Evolutionary conservation across 2,113 vertebrate species (phyloP).

Genomic region (Atrichornis clamosus): DNA sequence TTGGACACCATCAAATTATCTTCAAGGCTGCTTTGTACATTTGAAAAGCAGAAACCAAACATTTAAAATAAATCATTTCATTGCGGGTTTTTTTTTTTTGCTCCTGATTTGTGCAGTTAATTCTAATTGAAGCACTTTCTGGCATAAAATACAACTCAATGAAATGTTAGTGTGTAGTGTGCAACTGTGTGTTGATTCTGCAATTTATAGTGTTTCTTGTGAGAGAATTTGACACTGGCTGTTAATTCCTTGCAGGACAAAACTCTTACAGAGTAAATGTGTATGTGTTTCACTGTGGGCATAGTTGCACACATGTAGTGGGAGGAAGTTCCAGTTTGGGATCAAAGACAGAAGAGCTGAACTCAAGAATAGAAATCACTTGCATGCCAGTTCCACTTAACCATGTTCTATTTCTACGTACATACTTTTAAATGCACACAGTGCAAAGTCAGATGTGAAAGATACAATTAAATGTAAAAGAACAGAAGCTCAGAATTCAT

Average conservation of each 20-base stretch:
- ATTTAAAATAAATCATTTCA: background rate
- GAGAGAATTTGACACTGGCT: background rate
- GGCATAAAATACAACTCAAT: background rate
- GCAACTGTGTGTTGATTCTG: background rate
- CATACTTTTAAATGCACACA: background rate
- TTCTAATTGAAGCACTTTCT: background rate
- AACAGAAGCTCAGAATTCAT: background rate
- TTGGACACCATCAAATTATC: background rate
- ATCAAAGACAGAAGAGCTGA: background rate
- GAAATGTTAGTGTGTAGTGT: background rate
- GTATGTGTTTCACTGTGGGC: background rate
- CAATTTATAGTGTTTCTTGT: background rate
- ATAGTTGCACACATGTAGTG: background rate
- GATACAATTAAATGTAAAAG: background rate
- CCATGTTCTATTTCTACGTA: background rate
- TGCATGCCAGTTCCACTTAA: background rate
- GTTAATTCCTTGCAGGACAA: background rate
- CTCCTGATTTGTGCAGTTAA: background rate
- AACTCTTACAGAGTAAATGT: background rate
- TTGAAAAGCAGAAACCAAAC: background rate
- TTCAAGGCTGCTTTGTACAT: background rate
- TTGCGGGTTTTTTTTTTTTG: fast-evolving
- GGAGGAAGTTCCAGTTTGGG: background rate
- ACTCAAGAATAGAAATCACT: background rate
- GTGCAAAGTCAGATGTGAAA: background rate